Conservation (phyloP, 2,888 invertebrate genomes). For the Dermolepida albohirtum region DNA sequence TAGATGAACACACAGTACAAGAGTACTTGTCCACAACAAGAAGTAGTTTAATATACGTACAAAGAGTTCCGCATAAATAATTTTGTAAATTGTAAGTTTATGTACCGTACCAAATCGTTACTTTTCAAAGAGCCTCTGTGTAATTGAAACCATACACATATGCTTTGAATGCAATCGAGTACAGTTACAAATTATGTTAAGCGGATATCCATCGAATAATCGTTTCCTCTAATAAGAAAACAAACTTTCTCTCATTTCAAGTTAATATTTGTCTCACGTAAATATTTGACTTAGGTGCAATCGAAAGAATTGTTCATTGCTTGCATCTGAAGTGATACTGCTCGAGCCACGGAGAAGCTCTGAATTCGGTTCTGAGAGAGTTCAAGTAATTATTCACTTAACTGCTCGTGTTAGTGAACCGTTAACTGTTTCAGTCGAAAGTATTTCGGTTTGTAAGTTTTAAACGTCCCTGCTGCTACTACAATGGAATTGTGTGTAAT, state of each 20-base stretch:
- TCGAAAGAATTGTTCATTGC: slow-evolving; percentile 17
- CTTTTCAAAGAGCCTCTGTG: no score
- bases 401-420: slow-evolving; percentile 38
- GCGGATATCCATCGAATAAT: slow-evolving; percentile 12
- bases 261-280: slow-evolving; percentile 12
- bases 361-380: slow-evolving; percentile 7
- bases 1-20: no score
- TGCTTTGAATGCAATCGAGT: no score
- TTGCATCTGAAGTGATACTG: slow-evolving; percentile 15
- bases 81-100: no score
- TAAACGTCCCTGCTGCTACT: slow-evolving; percentile 6
- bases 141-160: no score
- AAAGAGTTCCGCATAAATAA: no score
- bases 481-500: slow-evolving; percentile 13
- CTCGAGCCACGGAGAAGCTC: slow-evolving; percentile 2
- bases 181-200: background rate
- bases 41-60: no score
- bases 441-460: slow-evolving; percentile 31
- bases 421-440: slow-evolving; percentile 31
- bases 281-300: slow-evolving; percentile 26
- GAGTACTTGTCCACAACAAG: no score
- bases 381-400: slow-evolving; percentile 37
- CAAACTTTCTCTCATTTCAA: slow-evolving; percentile 14
- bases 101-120: no score
- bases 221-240: slow-evolving; percentile 12